Conservation (phyloP, 2,888 invertebrate species). For the Nymphalis polychloros region DNA sequence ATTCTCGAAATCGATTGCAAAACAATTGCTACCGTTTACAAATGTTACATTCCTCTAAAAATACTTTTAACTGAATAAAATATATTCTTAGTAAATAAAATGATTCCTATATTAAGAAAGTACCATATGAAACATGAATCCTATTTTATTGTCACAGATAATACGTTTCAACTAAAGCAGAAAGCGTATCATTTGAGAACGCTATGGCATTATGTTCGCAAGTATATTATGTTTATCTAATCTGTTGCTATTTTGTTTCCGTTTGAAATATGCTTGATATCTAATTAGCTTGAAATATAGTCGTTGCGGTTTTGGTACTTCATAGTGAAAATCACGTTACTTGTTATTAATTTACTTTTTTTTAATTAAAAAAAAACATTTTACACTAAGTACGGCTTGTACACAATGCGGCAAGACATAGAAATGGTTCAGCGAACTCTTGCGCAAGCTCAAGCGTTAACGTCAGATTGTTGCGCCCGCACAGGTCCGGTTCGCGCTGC, state of each 20-base stretch:
- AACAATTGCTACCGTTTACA: no score
- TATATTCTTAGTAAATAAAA: neutral
- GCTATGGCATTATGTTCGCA: slow-evolving; percentile 20
- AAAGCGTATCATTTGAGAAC: slow-evolving; percentile 39
- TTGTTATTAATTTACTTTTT: no score
- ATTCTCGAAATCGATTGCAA: no score
- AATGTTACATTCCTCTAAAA: no score
- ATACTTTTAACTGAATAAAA: no score
- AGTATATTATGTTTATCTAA: neutral
- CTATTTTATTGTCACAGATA: slow-evolving; percentile 7
- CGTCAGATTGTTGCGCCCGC: slow-evolving; percentile 46
- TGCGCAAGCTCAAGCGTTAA: slow-evolving; percentile 58
- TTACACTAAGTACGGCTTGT: slow-evolving; percentile 3
- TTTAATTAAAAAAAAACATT: neutral
- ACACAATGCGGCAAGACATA: slow-evolving; percentile 37
- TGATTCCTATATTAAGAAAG: neutral
- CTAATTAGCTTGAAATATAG: no score
- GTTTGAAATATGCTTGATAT: neutral
- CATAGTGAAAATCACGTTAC: neutral
- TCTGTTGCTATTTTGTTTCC: neutral
- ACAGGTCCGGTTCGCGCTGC: slow-evolving; percentile 65
- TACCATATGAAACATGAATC: neutral
- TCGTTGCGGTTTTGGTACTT: no score
- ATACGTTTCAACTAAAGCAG: slow-evolving; percentile 31
- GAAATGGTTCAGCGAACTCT: slow-evolving; percentile 74